Evolutionary conservation across 2,888 invertebrate species (phyloP), one percentile per base, ranked within the genome.

Genomic region (Drosophila barbarae): DNA sequence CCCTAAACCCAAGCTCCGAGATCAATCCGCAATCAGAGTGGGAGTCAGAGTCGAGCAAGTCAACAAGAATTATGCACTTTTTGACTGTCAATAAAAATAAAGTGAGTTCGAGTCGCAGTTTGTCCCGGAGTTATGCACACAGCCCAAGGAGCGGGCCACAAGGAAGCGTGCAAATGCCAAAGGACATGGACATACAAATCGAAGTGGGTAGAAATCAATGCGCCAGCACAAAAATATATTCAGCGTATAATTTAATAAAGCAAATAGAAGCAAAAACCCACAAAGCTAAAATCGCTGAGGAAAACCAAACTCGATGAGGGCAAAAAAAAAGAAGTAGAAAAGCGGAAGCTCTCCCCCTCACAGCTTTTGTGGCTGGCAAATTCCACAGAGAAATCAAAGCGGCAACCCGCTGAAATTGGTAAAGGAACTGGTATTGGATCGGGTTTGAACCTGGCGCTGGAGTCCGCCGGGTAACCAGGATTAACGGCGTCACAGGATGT

Each of bases 191-290:
- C 80, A 71, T 79, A 67, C 70, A 79, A 79, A 74, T 84, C 80
- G 74, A 84, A 80, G 85, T 77, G 71, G 72, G 63, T 63, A 61
- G 74, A 84, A 85, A 85, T 85, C 86, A 85, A 86, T 86, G 82
- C 76, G 76, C 69, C 73, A 69, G 72, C 76, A 74, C 65, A 65
- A 68, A 73, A 85, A 85, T 86, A 82, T 84, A 86, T 86, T 82
- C 86, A 86, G 86, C 86, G 82, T 84, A 85, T 86, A 86, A 86
- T 86, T 86, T 84, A 86, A 86, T 86, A 86, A 86, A 84, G 75
- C 78, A 76, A 84, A 82, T 84, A 83, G 73, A 74, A 60, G 52
- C 26, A 35, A 69, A 38, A 69, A 60, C 60, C 70, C 64, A 74
- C 59, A 74, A 56, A 59, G 53, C 51, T 39, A 54, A 57, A 57